phyloP scores from a whole-genome alignment of 37 sponge, comb jelly and placozoan genomes.

The Bolinopsis microptera region DNA sequence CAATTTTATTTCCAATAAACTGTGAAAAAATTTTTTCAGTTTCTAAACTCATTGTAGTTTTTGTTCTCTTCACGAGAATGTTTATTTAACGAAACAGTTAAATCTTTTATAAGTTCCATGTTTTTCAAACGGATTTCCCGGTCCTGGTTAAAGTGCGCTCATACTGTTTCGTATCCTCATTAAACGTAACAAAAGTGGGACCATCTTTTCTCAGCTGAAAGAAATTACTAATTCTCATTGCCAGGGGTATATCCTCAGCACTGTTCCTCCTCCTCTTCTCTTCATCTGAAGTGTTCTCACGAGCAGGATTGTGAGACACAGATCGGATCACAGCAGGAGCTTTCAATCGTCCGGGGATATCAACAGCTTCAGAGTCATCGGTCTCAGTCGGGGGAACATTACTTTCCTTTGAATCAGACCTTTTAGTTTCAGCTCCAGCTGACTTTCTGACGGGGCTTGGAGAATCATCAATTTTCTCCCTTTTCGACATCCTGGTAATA shows the following conservation, averaged over 20 bases:
- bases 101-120: too few species aligned
- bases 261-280: not conserved
- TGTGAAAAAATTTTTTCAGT: too few species aligned
- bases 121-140: not conserved
- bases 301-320: not conserved
- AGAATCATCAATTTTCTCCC: constrained; percentile 4
- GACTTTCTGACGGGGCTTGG: not conserved
- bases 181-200: not conserved
- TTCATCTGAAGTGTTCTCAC: not conserved
- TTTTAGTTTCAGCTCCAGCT: not conserved
- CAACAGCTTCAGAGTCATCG: not conserved
- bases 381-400: not conserved
- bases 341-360: not conserved
- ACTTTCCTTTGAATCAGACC: not conserved
- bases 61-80: too few species aligned
- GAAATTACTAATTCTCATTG: not conserved
- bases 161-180: not conserved
- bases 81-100: too few species aligned
- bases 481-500: not conserved
- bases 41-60: too few species aligned
- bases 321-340: not conserved
- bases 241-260: not conserved
- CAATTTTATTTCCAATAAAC: too few species aligned
- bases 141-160: not conserved
- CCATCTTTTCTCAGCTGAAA: not conserved